Percentiles rank a stretch among this genome's conserved stretches.
Evolutionary conservation across 2,888 invertebrate species (phyloP).

Genomic region (Plebejus argus): DNA sequence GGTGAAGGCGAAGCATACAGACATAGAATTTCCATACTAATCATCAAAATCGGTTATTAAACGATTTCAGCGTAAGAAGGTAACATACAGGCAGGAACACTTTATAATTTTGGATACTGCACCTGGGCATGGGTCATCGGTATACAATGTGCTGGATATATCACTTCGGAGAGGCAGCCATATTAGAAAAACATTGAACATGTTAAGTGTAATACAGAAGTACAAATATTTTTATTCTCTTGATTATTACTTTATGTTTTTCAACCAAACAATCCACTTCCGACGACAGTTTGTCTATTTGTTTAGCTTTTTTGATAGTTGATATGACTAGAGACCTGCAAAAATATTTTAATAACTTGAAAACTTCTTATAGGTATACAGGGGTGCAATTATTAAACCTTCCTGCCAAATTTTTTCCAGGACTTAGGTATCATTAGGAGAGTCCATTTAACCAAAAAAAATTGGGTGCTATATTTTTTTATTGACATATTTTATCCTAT

Average conservation of each 20-base stretch:
- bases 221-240: background rate
- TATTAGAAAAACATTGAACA: background rate
- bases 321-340: background rate
- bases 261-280: background rate
- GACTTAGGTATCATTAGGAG: no score
- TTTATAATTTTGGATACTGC: background rate
- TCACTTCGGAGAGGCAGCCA: slow-evolving; percentile 6
- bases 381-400: no score
- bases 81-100: no score
- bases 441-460: no score
- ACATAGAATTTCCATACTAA: no score
- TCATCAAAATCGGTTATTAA: no score
- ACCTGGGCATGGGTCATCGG: slow-evolving; percentile 6
- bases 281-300: slow-evolving; percentile 5
- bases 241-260: background rate
- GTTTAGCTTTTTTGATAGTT: background rate
- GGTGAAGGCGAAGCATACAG: no score
- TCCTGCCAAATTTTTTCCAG: no score
- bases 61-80: no score
- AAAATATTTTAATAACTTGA: background rate
- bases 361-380: no score
- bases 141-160: slow-evolving; percentile 10
- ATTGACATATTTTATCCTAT: no score
- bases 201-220: background rate
- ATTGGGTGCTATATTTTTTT: no score